These are phyloP conservation scores for Lagopus leucura DNA, from an alignment of 2,113 vertebrate genomes.

Conservation along the genomic window DNA sequence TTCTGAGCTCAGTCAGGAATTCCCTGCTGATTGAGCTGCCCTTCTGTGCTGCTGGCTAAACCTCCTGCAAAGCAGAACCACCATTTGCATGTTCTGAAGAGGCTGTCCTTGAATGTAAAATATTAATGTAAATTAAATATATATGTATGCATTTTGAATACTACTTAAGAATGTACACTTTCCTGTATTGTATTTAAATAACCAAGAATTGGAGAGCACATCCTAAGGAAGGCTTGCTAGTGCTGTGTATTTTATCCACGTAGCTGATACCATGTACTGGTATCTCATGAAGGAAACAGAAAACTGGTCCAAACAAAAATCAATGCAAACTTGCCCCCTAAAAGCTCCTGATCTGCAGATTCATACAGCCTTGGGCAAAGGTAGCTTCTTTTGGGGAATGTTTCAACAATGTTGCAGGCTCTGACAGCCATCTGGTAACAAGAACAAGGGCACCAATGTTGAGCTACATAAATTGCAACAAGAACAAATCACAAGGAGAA, in stretches of 20 bases:
- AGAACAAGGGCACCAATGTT: neutral
- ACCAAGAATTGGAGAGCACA: neutral
- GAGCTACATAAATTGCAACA: neutral
- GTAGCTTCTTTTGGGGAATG: slow-evolving; percentile 1
- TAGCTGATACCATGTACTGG: neutral
- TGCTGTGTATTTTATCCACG: neutral
- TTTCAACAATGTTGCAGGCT: neutral
- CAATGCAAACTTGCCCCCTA: slow-evolving; percentile 9
- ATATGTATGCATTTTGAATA: neutral
- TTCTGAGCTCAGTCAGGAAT: neutral
- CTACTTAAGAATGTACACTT: neutral
- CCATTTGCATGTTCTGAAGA: neutral
- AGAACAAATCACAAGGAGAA: slow-evolving; percentile 43
- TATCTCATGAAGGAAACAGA: slow-evolving; percentile 15
- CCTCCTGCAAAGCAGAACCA: neutral
- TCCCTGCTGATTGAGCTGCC: neutral
- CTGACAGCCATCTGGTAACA: slow-evolving; percentile 29
- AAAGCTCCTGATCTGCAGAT: neutral
- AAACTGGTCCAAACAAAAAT: slow-evolving; percentile 18
- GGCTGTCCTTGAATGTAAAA: neutral
- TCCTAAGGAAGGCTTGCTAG: neutral
- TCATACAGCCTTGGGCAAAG: slow-evolving; percentile 1
- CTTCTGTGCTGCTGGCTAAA: neutral
- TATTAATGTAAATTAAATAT: neutral
- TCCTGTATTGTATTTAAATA: neutral